These are phyloP conservation scores for Telmatochromis bifrenatus DNA, from an alignment of 2,113 vertebrate genomes.

Conservation along the genomic window DNA sequence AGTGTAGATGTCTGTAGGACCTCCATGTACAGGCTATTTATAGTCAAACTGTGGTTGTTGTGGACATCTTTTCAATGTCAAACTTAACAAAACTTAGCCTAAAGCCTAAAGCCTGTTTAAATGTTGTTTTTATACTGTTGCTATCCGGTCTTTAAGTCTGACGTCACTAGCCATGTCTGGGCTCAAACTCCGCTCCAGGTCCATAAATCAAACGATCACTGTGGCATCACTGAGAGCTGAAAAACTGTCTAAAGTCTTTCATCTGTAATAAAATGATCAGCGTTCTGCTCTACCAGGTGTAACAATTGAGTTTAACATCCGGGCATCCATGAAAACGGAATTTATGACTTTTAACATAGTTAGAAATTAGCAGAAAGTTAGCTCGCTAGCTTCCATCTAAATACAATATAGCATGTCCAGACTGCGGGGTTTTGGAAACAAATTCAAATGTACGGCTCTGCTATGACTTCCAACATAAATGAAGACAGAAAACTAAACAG, in stretches of 20 bases:
- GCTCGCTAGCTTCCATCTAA: not conserved
- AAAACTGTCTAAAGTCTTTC: not conserved
- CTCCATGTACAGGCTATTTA: not conserved
- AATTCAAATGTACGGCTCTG: accelerated
- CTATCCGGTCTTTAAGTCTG: not conserved
- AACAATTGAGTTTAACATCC: not conserved
- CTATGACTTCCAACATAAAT: not conserved
- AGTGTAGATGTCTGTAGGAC: not conserved
- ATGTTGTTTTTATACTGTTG: not conserved
- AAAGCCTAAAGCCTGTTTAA: not conserved
- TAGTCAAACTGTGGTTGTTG: not conserved
- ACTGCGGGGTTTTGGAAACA: not conserved
- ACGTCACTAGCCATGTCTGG: not conserved
- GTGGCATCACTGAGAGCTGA: not conserved
- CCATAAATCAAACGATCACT: not conserved
- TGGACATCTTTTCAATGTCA: not conserved
- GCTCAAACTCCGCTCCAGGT: not conserved
- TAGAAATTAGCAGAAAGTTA: not conserved
- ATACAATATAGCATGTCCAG: not conserved
- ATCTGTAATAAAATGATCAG: not conserved
- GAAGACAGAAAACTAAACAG: not conserved
- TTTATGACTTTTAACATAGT: not conserved
- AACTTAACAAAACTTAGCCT: not conserved
- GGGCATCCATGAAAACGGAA: accelerated
- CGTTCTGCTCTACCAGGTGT: not conserved